phyloP scores from a whole-genome alignment of 2,113 vertebrate genomes.

The Dipodomys ordii region DNA sequence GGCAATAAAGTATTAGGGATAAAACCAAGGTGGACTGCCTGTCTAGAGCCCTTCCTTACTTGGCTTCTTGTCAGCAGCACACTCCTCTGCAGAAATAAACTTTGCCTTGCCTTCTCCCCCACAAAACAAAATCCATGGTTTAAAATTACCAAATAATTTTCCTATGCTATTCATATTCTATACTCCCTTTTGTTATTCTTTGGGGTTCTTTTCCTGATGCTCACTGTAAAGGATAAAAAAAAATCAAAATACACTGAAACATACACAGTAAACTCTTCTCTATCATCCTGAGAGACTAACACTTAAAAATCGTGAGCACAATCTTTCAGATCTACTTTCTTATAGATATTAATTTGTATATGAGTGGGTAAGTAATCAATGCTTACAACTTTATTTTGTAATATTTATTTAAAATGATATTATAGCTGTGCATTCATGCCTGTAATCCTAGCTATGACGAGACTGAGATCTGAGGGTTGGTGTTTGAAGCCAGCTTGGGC shows the following conservation, averaged over 20 bases:
- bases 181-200: neutral
- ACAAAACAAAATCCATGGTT: conserved; percentile 33
- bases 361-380: neutral
- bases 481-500: too few species aligned
- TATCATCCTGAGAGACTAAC: neutral
- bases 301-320: neutral
- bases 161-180: neutral
- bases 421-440: too few species aligned
- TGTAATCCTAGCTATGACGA: too few species aligned
- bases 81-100: too few species aligned
- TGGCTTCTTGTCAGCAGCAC: too few species aligned
- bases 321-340: neutral
- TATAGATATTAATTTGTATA: neutral
- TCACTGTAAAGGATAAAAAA: neutral
- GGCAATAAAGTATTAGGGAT: too few species aligned
- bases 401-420: too few species aligned
- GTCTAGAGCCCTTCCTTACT: too few species aligned
- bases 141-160: conserved; percentile 53
- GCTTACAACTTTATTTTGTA: neutral
- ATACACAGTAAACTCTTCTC: neutral
- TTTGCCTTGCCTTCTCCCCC: too few species aligned
- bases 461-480: too few species aligned
- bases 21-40: too few species aligned
- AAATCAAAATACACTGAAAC: neutral
- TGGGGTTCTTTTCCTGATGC: neutral